phyloP scores from a whole-genome alignment of 2,797 vertebrate genomes.

The Etheostoma perlongum region DNA sequence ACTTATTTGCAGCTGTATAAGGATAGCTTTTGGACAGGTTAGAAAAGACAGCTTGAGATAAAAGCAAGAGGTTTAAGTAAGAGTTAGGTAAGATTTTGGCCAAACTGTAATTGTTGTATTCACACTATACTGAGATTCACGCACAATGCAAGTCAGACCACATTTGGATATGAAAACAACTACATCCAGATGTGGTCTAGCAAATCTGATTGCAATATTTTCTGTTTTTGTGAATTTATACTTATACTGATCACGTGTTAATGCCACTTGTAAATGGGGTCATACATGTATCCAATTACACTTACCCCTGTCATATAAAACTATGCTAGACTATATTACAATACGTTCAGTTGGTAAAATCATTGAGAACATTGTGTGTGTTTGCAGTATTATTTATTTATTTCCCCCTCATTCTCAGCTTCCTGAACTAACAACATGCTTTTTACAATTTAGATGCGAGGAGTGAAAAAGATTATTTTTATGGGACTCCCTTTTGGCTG shows the following conservation, averaged over 20 bases:
- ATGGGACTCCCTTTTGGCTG: slow-evolving; percentile 3
- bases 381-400: background rate
- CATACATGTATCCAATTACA: background rate
- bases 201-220: background rate
- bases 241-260: background rate
- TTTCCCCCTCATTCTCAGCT: background rate
- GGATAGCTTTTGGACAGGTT: background rate
- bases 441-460: background rate
- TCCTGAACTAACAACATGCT: slow-evolving; percentile 12
- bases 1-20: background rate
- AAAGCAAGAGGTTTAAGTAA: background rate
- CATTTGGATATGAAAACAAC: background rate
- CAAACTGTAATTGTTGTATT: background rate
- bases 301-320: background rate
- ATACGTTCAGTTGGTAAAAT: background rate
- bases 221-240: background rate
- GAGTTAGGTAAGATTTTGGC: background rate
- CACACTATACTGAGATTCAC: background rate
- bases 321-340: background rate
- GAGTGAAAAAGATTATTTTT: background rate
- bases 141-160: background rate
- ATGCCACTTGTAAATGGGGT: background rate
- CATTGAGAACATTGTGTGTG: background rate
- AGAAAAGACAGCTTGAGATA: background rate
- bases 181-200: background rate